These are phyloP conservation scores for Heterochromis multidens DNA, from an alignment of 2,113 vertebrate genomes.

Conservation along the genomic window DNA sequence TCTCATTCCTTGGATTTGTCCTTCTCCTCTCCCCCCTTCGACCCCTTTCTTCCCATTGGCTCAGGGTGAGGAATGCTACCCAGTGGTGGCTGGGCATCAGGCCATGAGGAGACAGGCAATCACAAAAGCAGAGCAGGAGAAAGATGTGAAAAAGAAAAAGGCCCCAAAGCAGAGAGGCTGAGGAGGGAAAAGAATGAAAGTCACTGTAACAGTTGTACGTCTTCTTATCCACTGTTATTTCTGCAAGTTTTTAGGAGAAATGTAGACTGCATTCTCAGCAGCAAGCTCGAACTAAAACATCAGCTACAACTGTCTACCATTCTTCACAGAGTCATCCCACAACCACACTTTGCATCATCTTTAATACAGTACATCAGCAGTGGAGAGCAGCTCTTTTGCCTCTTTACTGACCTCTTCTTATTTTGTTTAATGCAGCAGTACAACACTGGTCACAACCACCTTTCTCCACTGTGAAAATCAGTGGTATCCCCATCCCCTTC, in stretches of 20 bases:
- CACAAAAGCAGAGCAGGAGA: constrained; percentile 31
- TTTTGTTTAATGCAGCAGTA: background rate
- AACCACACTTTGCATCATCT: background rate
- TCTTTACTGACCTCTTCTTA: background rate
- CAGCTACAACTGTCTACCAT: background rate
- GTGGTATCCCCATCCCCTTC: too few relatives aligned
- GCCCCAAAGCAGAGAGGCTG: background rate
- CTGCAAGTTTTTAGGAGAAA: background rate
- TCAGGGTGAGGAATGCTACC: constrained; percentile 69
- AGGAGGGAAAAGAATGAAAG: background rate
- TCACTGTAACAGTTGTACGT: background rate
- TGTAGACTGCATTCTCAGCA: background rate
- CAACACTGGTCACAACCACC: background rate
- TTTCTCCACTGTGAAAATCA: background rate
- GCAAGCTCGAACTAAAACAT: background rate
- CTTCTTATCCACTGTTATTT: background rate
- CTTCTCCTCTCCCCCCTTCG: background rate
- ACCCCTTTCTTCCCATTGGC: constrained; percentile 50
- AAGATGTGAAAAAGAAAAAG: constrained; percentile 26
- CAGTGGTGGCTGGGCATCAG: constrained; percentile 67
- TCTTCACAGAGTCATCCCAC: background rate
- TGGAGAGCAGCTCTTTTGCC: background rate
- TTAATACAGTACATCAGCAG: background rate
- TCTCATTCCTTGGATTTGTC: constrained; percentile 48
- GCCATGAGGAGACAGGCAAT: constrained; percentile 68